Percentiles rank a stretch among this genome's conserved stretches.
phyloP scores from a whole-genome alignment of 1,140 invertebrate species.

The Saccostrea cuccullata region DNA sequence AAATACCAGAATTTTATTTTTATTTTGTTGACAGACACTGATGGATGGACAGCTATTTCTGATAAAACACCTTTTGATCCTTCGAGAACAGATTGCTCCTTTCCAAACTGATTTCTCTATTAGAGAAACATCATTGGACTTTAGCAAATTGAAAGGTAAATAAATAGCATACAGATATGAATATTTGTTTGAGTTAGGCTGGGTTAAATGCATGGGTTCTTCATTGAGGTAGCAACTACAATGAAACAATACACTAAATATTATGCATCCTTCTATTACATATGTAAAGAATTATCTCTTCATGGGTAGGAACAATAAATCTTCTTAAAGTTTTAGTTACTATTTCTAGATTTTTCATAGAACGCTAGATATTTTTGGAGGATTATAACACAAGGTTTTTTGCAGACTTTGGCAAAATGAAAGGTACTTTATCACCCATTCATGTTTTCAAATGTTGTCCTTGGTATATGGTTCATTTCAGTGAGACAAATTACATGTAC shows the following conservation, averaged over 20 bases:
- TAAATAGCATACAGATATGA: neutral
- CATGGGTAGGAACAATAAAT: neutral
- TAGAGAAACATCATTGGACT: slow-evolving; percentile 94
- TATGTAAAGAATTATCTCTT: neutral
- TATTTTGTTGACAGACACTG: slow-evolving; percentile 78
- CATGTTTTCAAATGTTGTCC: slow-evolving; percentile 26
- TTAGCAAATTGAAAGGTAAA: slow-evolving; percentile 82
- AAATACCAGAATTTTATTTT: neutral
- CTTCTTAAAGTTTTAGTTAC: neutral
- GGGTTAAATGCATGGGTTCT: neutral
- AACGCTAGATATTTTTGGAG: neutral
- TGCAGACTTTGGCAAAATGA: slow-evolving; percentile 24
- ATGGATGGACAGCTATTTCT: slow-evolving; percentile 97
- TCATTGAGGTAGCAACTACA: neutral
- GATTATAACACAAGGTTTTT: neutral
- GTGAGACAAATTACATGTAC: neutral
- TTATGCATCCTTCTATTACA: neutral
- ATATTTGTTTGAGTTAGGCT: neutral
- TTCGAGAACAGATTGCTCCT: slow-evolving; percentile 98
- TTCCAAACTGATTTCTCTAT: slow-evolving; percentile 98
- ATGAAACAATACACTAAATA: neutral
- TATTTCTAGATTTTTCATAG: neutral
- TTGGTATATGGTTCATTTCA: neutral
- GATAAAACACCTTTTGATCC: slow-evolving; percentile 97
- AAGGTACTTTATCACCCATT: slow-evolving; percentile 8